A percentile compares a stretch with the other conserved stretches of the same genome.
phyloP scores from a whole-genome alignment of 2,888 invertebrate species.

The Agelastica alni region DNA sequence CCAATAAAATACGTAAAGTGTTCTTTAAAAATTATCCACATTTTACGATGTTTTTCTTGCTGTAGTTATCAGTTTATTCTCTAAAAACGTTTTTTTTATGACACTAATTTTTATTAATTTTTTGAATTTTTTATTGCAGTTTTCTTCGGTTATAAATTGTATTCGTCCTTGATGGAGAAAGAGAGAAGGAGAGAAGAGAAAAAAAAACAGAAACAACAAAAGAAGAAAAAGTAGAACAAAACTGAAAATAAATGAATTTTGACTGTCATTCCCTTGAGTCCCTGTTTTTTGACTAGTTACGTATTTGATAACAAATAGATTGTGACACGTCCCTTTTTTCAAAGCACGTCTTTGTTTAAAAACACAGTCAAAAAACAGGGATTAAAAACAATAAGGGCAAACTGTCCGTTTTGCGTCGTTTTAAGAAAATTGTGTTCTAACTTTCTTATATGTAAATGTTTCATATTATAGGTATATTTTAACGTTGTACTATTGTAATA shows the following conservation, averaged over 20 bases:
- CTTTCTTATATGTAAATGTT: conserved; percentile 16
- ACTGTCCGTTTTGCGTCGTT: conserved; percentile 10
- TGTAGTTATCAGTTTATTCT: too few relatives aligned
- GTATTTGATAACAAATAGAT: too few relatives aligned
- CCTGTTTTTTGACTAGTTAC: not conserved
- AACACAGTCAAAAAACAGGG: not conserved
- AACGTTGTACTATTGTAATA: conserved; percentile 32
- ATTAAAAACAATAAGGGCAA: conserved; percentile 3
- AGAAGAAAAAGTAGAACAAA: conserved; percentile 71
- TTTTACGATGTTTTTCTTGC: conserved; percentile 1
- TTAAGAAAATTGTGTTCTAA: conserved; percentile 25
- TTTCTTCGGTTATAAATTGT: conserved; percentile 85
- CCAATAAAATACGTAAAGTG: too few relatives aligned
- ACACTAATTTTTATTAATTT: not conserved
- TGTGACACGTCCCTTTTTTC: too few relatives aligned
- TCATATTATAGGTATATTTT: conserved; percentile 17
- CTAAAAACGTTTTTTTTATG: too few relatives aligned
- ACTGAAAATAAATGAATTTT: not conserved
- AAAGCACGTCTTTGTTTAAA: too few relatives aligned
- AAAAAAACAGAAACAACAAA: conserved; percentile 75
- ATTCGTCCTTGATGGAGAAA: conserved; percentile 77
- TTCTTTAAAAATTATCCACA: too few relatives aligned
- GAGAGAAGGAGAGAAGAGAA: conserved; percentile 80
- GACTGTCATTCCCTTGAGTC: conserved; percentile 28
- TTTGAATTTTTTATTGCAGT: conserved; percentile 63